These are phyloP conservation scores for Petrocephalus sullivani DNA, from an alignment of 2,797 vertebrate genomes.

Conservation along the genomic window DNA sequence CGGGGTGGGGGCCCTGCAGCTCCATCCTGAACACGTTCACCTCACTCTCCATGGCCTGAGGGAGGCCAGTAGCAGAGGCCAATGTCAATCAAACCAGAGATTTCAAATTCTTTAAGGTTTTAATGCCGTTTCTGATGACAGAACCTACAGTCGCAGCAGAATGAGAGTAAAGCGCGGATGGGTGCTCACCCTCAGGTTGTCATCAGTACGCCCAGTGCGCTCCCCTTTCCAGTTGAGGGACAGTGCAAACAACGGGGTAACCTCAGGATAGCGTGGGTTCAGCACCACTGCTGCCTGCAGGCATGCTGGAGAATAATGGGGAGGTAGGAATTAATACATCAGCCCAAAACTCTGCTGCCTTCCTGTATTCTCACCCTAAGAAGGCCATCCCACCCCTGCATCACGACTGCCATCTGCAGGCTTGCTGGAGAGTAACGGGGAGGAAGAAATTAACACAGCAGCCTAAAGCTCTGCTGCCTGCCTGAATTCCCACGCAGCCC, in stretches of 20 bases:
- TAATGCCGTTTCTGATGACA: neutral
- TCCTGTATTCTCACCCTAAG: neutral
- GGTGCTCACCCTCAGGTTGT: conserved; percentile 81
- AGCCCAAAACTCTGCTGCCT: neutral
- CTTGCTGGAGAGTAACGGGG: conserved; percentile 35
- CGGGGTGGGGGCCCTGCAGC: conserved; percentile 80
- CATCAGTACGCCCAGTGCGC: conserved; percentile 75
- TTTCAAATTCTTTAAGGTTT: neutral
- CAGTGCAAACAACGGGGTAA: conserved; percentile 85
- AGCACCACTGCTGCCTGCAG: conserved; percentile 81
- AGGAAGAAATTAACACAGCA: neutral
- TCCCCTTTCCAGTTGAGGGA: conserved; percentile 94
- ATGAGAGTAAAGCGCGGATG: neutral
- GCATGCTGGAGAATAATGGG: conserved; percentile 63
- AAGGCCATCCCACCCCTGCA: neutral
- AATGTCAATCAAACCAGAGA: neutral
- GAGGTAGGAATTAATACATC: neutral
- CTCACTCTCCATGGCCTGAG: conserved; percentile 90
- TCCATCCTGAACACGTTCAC: conserved; percentile 87
- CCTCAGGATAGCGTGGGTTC: conserved; percentile 83
- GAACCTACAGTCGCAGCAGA: neutral
- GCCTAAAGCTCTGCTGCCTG: neutral
- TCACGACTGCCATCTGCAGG: conserved; percentile 46
- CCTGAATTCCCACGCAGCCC: neutral
- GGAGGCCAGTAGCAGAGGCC: neutral